Percentiles rank a stretch among this genome's conserved stretches.
phyloP scores from a whole-genome alignment of 2,113 vertebrate species.

The Agelaius tricolor region DNA sequence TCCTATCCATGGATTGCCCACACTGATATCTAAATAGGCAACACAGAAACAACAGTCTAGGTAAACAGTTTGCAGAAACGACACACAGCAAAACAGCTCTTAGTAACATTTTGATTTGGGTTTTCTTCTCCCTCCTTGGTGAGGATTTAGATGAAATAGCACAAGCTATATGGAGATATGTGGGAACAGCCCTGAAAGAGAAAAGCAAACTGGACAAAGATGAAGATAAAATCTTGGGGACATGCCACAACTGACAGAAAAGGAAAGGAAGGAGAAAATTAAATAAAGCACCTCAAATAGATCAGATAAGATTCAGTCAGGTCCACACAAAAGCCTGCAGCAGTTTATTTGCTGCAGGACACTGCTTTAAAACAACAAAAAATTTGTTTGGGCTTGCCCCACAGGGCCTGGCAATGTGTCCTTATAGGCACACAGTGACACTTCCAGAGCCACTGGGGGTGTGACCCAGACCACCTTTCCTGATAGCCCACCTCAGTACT shows the following conservation, averaged over 20 bases:
- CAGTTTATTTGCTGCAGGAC: neutral
- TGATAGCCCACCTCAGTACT: neutral
- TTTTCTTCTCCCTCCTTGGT: neutral
- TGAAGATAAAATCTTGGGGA: neutral
- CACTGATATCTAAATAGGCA: neutral
- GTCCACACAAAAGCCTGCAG: neutral
- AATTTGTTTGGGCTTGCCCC: neutral
- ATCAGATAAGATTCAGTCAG: neutral
- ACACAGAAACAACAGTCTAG: neutral
- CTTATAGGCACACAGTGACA: neutral
- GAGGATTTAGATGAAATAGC: neutral
- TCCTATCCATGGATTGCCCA: neutral
- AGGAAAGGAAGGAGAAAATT: neutral
- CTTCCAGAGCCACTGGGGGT: neutral
- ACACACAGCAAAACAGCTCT: neutral
- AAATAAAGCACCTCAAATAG: neutral
- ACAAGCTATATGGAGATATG: neutral
- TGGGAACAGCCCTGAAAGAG: neutral
- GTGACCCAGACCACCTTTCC: neutral
- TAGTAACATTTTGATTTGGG: rapidly evolving
- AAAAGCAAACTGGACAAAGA: neutral
- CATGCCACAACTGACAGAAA: neutral
- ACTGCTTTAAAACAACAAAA: neutral
- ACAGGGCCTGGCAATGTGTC: neutral
- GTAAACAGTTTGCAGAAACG: neutral